These are phyloP conservation scores for Phoebastria nigripes DNA, from an alignment of 2,797 vertebrate species.

Conservation along the genomic window DNA sequence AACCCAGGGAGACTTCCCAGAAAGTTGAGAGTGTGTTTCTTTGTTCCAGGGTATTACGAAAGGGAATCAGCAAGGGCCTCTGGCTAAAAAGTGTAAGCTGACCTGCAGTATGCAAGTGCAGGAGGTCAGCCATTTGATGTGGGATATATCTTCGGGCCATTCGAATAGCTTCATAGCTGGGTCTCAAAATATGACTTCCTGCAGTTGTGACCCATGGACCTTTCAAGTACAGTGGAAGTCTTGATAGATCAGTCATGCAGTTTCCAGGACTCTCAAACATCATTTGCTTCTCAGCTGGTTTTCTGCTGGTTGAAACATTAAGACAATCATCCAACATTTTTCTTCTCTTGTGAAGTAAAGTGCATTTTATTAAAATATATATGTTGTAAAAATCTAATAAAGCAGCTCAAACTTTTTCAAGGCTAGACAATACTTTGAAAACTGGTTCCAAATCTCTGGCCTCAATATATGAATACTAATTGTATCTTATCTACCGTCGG, in stretches of 20 bases:
- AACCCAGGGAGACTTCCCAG: slow-evolving; percentile 59
- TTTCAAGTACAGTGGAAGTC: slow-evolving; percentile 59
- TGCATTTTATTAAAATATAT: slow-evolving; percentile 21
- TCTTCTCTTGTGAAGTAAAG: background rate
- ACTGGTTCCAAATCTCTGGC: slow-evolving; percentile 52
- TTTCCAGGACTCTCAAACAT: slow-evolving; percentile 21
- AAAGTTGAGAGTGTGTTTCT: slow-evolving; percentile 50
- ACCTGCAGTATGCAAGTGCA: slow-evolving; percentile 56
- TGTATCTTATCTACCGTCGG: slow-evolving; percentile 61
- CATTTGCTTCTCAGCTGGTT: slow-evolving; percentile 20
- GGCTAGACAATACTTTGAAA: slow-evolving; percentile 58
- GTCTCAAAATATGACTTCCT: slow-evolving; percentile 59
- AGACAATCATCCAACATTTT: slow-evolving; percentile 11
- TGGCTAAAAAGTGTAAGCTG: slow-evolving; percentile 66
- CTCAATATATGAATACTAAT: slow-evolving; percentile 62
- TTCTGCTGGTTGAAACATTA: slow-evolving; percentile 31
- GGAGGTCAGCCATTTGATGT: slow-evolving; percentile 67
- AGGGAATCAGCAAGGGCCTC: slow-evolving; percentile 57
- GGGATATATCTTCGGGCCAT: slow-evolving; percentile 62
- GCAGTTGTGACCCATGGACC: slow-evolving; percentile 58
- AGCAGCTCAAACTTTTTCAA: slow-evolving; percentile 32
- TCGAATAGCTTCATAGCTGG: slow-evolving; percentile 37
- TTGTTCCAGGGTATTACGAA: slow-evolving; percentile 66
- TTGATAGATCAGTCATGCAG: slow-evolving; percentile 37
- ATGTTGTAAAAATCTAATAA: slow-evolving; percentile 20